Evolutionary conservation across 2,797 vertebrate species (phyloP), one percentile per base, ranked within the genome.

Genomic region (Macropus fuliginosus): DNA sequence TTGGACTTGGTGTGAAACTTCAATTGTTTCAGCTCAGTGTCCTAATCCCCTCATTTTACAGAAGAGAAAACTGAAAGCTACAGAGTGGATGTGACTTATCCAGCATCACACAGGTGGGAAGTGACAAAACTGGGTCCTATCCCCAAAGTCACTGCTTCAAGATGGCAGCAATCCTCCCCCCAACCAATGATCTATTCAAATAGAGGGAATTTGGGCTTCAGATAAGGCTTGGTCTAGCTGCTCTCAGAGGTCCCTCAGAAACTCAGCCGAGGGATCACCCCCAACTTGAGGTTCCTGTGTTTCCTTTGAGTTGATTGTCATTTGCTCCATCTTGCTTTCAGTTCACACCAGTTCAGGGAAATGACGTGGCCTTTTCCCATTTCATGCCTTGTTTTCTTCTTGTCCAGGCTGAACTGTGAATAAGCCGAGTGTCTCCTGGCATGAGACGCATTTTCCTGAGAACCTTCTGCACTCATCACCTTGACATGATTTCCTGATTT

Each of bases 361-460:
- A 31, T 29, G 9, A 34, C 4, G 31, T 34, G 13, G 12, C 8
- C 2, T 34, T 29, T 81, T 81, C n/a, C 66, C 1, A 8, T 81
- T 74, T 81, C 16, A 40, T 81, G n/a, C 0, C 0, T 29, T 54
- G 13, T 56, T 13, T 94, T 96, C 92, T 92, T 94, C 13, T 94
- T 56, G 28, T 27, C 56, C 92, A 95, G 94, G 50, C 93, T 96
- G 94, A 95, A 56, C 92, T 14, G n/a, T 66, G 95, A 93, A 21
- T 55, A n/a, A 5, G 29, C 46, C 21, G 5, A 21, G 40, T 11
- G 40, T 87, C 40, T 46, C 40, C 52, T 29, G 29, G n/a, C 16
- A 91, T 21, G 3, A 4, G 40, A 52, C n/a, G 6, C 21, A 5
- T 8, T n/a, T 0, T 52, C 90, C 93, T 8, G 46, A 97, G 91